These are phyloP conservation scores for Apostichopus japonicus DNA, from an alignment of 35 echinoderm and acorn worm genomes.

Conservation along the genomic window DNA sequence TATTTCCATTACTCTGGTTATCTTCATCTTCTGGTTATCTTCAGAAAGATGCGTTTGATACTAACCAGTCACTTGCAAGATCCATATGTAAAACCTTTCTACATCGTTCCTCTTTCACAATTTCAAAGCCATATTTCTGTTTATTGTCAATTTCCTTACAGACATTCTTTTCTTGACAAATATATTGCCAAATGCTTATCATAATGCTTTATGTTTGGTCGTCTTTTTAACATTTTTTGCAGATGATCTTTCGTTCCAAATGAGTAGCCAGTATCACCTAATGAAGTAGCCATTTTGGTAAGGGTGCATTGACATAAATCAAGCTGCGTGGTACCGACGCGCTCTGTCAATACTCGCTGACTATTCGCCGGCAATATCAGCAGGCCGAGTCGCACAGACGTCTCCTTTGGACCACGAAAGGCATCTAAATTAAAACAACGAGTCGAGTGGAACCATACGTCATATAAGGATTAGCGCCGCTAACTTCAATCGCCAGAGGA, in stretches of 20 bases:
- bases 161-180: no score
- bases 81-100: no score
- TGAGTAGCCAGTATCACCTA: constrained; percentile 13
- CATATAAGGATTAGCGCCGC: neutral
- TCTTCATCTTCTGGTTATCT: no score
- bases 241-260: constrained; percentile 16
- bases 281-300: neutral
- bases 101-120: no score
- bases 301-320: constrained; percentile 19
- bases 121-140: no score
- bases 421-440: constrained; percentile 35
- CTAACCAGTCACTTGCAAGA: no score
- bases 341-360: neutral
- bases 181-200: no score
- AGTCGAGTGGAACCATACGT: constrained; percentile 31
- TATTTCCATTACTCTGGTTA: no score
- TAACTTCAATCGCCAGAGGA: neutral
- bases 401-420: constrained; percentile 27
- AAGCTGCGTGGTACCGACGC: neutral
- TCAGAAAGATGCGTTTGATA: no score
- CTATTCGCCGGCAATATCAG: neutral
- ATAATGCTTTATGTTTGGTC: neutral
- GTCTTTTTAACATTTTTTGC: neutral
- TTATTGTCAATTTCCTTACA: no score
- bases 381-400: neutral